Percentiles rank a stretch among this genome's conserved stretches.
These are phyloP conservation scores for Dryococelus australis DNA, from an alignment of 2,888 invertebrate species.

Conservation along the genomic window DNA sequence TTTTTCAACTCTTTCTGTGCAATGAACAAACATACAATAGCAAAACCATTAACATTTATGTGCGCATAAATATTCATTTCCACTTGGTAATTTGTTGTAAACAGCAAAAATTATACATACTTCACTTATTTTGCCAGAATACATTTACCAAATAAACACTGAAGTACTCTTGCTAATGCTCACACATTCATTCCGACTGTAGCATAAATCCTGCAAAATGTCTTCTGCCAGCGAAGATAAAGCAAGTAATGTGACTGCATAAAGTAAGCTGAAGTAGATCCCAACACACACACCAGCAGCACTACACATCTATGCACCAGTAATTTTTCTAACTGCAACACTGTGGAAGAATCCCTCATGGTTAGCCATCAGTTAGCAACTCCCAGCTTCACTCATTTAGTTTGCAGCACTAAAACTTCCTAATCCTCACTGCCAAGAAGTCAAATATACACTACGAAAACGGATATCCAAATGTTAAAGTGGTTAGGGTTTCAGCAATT, in stretches of 20 bases:
- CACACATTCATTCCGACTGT: background rate
- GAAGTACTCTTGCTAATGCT: background rate
- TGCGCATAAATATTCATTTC: too few relatives aligned
- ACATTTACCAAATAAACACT: background rate
- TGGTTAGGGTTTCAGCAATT: slow-evolving; percentile 10
- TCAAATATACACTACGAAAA: background rate
- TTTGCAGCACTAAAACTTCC: background rate
- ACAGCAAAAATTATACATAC: background rate
- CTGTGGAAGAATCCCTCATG: background rate
- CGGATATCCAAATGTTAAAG: background rate
- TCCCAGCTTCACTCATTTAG: background rate
- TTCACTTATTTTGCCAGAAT: too few relatives aligned
- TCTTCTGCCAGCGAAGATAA: background rate
- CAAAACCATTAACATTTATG: too few relatives aligned
- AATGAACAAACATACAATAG: too few relatives aligned
- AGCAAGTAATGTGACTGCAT: background rate
- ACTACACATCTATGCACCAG: background rate
- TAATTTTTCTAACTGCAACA: background rate
- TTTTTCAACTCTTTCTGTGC: too few relatives aligned
- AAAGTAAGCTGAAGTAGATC: slow-evolving; percentile 16
- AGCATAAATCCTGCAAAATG: background rate
- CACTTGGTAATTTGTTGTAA: background rate
- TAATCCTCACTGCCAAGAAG: background rate
- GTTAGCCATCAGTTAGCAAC: background rate
- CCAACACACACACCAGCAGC: background rate